Evolutionary conservation across 2,797 vertebrate genomes (phyloP).

Genomic region (Falco biarmicus): DNA sequence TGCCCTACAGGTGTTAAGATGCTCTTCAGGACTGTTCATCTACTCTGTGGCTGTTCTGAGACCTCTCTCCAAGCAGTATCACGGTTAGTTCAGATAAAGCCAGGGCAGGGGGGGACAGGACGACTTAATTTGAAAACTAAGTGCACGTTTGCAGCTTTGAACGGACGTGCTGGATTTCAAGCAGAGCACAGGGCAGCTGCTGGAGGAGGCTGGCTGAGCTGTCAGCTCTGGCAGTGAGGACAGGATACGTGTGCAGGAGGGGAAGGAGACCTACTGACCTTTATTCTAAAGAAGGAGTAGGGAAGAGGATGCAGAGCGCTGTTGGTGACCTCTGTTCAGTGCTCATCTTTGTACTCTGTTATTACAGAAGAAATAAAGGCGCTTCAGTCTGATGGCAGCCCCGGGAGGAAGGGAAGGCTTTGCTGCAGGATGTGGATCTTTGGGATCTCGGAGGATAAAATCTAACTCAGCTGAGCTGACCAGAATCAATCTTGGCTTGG

Average conservation of each 20-base stretch:
- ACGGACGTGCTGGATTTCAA: not conserved
- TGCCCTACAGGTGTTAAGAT: not conserved
- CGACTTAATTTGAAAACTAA: not conserved
- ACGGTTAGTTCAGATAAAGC: not conserved
- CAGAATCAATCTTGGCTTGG: not conserved
- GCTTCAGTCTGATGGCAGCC: not conserved
- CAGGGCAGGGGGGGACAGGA: not conserved
- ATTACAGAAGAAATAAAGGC: not conserved
- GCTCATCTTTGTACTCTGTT: not conserved
- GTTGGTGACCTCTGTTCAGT: not conserved
- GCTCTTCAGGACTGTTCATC: not conserved
- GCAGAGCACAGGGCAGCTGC: not conserved
- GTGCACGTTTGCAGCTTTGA: not conserved
- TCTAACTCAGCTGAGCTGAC: not conserved
- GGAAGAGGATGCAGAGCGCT: conserved; percentile 3
- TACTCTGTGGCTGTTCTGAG: not conserved
- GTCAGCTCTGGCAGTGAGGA: not conserved
- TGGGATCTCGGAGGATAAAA: not conserved
- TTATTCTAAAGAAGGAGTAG: not conserved
- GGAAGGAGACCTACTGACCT: conserved; percentile 52
- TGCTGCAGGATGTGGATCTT: conserved; percentile 25
- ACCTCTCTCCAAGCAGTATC: not conserved
- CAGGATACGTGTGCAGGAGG: conserved; percentile 6
- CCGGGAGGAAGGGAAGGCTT: conserved; percentile 3
- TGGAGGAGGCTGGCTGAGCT: not conserved